These are phyloP conservation scores for Leptodactylus fallax DNA, from an alignment of 2,797 vertebrate species.

Conservation along the genomic window DNA sequence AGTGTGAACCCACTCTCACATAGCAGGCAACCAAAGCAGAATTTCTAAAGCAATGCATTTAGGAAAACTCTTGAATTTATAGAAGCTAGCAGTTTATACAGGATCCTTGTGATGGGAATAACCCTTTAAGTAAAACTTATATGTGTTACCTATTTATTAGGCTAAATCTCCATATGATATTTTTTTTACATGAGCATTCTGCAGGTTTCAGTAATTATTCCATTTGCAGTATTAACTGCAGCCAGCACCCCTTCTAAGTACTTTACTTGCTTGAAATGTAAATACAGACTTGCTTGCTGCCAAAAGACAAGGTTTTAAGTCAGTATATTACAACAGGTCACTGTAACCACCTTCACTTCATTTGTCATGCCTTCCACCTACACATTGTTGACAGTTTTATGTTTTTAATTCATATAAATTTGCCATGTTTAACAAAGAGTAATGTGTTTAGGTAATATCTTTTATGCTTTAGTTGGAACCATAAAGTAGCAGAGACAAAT, in stretches of 20 bases:
- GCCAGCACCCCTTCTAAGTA: not conserved
- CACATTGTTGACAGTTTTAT: slow-evolving; percentile 41
- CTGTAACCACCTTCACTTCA: slow-evolving; percentile 42
- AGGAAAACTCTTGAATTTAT: too few relatives aligned
- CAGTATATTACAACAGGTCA: slow-evolving; percentile 26
- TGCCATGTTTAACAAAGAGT: slow-evolving; percentile 55
- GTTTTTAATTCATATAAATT: slow-evolving; percentile 52
- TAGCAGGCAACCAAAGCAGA: too few relatives aligned
- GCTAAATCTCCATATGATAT: too few relatives aligned
- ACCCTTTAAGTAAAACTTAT: too few relatives aligned
- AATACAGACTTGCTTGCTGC: not conserved
- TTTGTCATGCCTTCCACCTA: slow-evolving; percentile 38
- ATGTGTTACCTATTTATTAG: too few relatives aligned
- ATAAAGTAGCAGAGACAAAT: slow-evolving; percentile 37
- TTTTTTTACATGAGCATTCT: too few relatives aligned
- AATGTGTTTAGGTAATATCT: slow-evolving; percentile 50
- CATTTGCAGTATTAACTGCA: too few relatives aligned
- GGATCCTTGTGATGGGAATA: too few relatives aligned
- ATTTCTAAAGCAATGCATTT: too few relatives aligned
- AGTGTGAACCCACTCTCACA: too few relatives aligned
- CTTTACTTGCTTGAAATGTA: not conserved
- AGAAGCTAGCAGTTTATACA: too few relatives aligned
- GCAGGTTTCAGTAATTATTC: too few relatives aligned
- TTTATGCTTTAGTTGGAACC: slow-evolving; percentile 36
- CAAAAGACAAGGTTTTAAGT: slow-evolving; percentile 26